Evolutionary conservation across 2,888 invertebrate genomes (phyloP).

Genomic region (Cephus nigrinus): DNA sequence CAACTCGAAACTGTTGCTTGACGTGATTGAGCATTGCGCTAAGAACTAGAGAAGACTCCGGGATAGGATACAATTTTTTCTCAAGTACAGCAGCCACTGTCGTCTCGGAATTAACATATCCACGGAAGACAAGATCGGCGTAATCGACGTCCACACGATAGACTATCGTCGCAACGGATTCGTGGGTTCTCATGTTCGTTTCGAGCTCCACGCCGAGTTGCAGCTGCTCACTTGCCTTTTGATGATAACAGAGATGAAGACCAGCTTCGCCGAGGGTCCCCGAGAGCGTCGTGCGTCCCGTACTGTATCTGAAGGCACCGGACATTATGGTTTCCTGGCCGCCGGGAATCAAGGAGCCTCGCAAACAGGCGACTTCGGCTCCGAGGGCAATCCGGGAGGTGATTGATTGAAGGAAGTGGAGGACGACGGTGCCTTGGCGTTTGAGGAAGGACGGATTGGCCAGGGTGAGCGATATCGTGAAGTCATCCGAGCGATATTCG

Average conservation of each 20-base stretch:
- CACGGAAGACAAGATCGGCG: slow-evolving; percentile 73
- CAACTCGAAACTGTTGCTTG: slow-evolving; percentile 72
- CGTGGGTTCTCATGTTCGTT: slow-evolving; percentile 71
- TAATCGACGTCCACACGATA: slow-evolving; percentile 75
- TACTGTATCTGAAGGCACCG: slow-evolving; percentile 65
- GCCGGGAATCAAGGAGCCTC: slow-evolving; percentile 41
- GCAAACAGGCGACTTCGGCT: slow-evolving; percentile 52
- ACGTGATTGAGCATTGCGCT: slow-evolving; percentile 74
- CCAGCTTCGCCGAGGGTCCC: slow-evolving; percentile 70
- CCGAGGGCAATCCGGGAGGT: slow-evolving; percentile 59
- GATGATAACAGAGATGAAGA: slow-evolving; percentile 73
- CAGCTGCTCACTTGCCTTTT: slow-evolving; percentile 71
- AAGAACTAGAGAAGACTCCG: slow-evolving; percentile 73
- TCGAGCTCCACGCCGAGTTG: slow-evolving; percentile 77
- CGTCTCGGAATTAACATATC: slow-evolving; percentile 71
- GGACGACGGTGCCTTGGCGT: slow-evolving; percentile 48
- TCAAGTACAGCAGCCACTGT: slow-evolving; percentile 74
- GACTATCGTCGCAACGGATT: slow-evolving; percentile 72
- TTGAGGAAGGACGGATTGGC: slow-evolving; percentile 48
- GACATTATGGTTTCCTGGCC: slow-evolving; percentile 50
- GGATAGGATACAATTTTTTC: slow-evolving; percentile 73
- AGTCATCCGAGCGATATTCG: slow-evolving; percentile 61
- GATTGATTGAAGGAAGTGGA: slow-evolving; percentile 59
- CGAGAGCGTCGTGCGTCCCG: slow-evolving; percentile 75
- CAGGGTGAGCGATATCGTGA: slow-evolving; percentile 49